Conservation (phyloP, 2,797 vertebrate genomes). For the Sandelia bainsii region DNA sequence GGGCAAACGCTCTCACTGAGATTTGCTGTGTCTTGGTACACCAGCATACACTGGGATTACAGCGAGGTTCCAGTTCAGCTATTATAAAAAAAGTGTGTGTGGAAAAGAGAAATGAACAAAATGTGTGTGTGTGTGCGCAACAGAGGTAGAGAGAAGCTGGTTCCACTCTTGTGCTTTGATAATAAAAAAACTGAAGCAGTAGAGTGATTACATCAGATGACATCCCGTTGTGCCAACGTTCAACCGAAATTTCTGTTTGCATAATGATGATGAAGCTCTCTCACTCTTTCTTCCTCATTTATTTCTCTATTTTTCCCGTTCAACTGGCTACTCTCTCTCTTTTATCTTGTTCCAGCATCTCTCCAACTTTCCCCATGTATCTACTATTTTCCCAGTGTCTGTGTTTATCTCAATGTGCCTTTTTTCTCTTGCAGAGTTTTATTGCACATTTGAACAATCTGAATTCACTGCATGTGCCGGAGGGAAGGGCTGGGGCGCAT, state of each 20-base stretch:
- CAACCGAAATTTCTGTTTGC: conserved; percentile 60
- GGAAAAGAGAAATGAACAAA: background rate
- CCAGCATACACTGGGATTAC: conserved; percentile 27
- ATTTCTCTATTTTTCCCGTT: conserved; percentile 24
- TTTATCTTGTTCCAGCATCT: conserved; percentile 47
- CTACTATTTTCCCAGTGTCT: conserved; percentile 16
- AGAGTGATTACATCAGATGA: conserved; percentile 44
- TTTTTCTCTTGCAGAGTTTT: conserved; percentile 54
- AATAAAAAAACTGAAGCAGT: conserved; percentile 53
- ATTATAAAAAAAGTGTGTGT: conserved; percentile 17
- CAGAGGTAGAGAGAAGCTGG: background rate
- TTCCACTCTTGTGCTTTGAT: background rate
- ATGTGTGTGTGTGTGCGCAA: background rate
- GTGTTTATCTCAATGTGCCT: conserved; percentile 31
- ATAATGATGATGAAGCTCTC: conserved; percentile 39
- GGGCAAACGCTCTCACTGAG: conserved; percentile 34
- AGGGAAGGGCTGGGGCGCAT: conserved; percentile 58
- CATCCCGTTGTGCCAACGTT: conserved; percentile 23
- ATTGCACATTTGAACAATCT: conserved; percentile 53
- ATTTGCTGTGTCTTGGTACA: conserved; percentile 19
- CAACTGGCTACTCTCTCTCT: conserved; percentile 13
- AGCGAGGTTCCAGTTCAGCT: conserved; percentile 13
- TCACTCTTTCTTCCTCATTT: conserved; percentile 1
- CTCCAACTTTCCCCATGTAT: conserved; percentile 23
- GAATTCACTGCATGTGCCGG: conserved; percentile 54